phyloP scores from a whole-genome alignment of 2,888 invertebrate genomes.

The Deilephila elpenor region DNA sequence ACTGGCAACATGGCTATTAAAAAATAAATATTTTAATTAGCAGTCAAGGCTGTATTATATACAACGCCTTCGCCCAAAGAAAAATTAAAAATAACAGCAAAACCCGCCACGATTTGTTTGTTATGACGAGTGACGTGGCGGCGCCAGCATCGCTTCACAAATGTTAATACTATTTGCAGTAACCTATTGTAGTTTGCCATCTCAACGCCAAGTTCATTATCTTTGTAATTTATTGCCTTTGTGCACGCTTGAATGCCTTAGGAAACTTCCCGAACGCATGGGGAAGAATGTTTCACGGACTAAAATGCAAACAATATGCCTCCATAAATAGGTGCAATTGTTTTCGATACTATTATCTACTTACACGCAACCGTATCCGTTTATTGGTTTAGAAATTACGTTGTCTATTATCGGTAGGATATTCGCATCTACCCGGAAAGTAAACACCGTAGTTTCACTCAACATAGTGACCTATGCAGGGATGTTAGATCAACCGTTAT shows the following conservation, averaged over 20 bases:
- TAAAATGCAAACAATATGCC: not conserved
- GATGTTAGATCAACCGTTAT: no score
- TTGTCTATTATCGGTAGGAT: no score
- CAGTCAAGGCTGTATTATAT: not conserved
- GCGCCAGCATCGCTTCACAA: not conserved
- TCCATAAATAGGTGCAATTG: not conserved
- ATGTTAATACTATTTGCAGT: conserved; percentile 6
- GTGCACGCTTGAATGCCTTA: conserved; percentile 14
- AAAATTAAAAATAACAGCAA: not conserved
- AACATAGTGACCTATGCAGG: no score
- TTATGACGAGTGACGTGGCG: not conserved
- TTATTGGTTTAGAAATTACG: not conserved
- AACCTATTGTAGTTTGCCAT: conserved; percentile 11
- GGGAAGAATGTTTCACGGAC: not conserved
- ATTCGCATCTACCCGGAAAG: no score
- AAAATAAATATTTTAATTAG: not conserved
- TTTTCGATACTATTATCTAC: not conserved
- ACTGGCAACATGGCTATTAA: not conserved
- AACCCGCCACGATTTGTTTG: not conserved
- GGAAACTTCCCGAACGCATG: conserved; percentile 10
- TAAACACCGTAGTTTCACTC: no score
- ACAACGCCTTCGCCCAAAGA: not conserved
- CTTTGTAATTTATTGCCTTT: conserved; percentile 20
- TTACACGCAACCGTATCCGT: not conserved
- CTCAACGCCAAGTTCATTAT: conserved; percentile 11